Evolutionary conservation across 2,797 vertebrate species (phyloP), one percentile per base, ranked within the genome.

Genomic region (Zalophus californianus): DNA sequence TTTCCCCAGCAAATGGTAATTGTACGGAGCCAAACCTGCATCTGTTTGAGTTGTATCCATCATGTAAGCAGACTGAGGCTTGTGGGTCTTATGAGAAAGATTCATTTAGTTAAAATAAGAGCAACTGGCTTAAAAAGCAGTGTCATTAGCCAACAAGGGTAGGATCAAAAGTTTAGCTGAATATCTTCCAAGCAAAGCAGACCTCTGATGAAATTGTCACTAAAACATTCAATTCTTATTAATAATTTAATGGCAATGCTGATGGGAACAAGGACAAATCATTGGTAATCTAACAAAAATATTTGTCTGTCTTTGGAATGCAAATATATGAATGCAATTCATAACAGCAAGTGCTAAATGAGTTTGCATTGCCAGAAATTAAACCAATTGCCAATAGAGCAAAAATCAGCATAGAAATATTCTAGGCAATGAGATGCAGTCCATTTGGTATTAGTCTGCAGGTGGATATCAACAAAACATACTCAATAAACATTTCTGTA

Each of bases 221-320:
- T 68, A 15, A 58, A 84, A 68, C 12, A 62, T 35, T 79, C 82
- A 90, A 85, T 95, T 95, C 48, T 87, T 77, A 6, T 80, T 84
- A 93, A 94, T 93, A 96, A 84, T 82, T 89, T 85, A 93, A 89
- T 79, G 60, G 50, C 50, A 83, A 89, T 9, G 84, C 13, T 41
- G 50, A 66, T n/a, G 7, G 41, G 13, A 86, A 73, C 64, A 93
- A 87, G 68, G 66, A 68, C 4, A 82, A 94, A 87, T 91, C 52
- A 86, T 11, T 86, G 77, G 50, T 25, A 87, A 88, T 52, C 44
- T 92, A 78, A 89, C 20, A 80, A 85, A 62, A 56, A 54, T 66
- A 56, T 38, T 60, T 97, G 52, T 75, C 95, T 73, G n/a, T 90
- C 94, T 90, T 96, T 73, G 66, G 79, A 64, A 93, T 75, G 23